Percentiles rank a stretch among this genome's conserved stretches.
phyloP scores from a whole-genome alignment of 2,797 vertebrate genomes.

The Chelidonichthys spinosus region DNA sequence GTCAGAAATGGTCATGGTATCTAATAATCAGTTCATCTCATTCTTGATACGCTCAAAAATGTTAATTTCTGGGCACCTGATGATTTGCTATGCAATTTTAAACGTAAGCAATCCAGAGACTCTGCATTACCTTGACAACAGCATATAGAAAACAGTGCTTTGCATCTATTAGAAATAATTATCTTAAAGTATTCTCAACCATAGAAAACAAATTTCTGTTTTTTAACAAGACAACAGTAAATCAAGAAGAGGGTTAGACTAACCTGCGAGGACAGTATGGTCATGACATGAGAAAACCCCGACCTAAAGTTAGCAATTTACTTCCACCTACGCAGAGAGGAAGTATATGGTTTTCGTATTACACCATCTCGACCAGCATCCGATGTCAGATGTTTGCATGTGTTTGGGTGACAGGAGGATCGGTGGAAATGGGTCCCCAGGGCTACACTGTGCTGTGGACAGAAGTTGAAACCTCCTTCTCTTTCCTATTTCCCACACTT shows the following conservation, averaged over 20 bases:
- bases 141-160: not conserved
- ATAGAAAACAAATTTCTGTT: not conserved
- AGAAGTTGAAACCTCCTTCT: constrained; percentile 52
- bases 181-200: not conserved
- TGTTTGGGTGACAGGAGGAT: constrained; percentile 60
- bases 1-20: not conserved
- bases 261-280: not conserved
- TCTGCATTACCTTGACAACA: not conserved
- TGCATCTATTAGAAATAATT: not conserved
- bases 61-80: not conserved
- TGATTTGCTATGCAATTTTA: not conserved
- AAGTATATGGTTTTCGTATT: constrained; percentile 71
- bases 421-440: constrained; percentile 63
- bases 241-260: not conserved
- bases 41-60: not conserved
- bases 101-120: not conserved
- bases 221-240: constrained; percentile 8
- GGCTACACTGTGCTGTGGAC: constrained; percentile 53
- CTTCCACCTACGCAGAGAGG: constrained; percentile 17
- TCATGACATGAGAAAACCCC: constrained; percentile 24
- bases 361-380: constrained; percentile 60
- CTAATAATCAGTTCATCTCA: not conserved
- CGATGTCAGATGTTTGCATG: constrained; percentile 52
- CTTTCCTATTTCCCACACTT: constrained; percentile 63
- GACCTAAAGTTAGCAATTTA: constrained; percentile 15